Evolutionary conservation across 2,797 vertebrate genomes (phyloP).

Genomic region (Diceros bicornis): DNA sequence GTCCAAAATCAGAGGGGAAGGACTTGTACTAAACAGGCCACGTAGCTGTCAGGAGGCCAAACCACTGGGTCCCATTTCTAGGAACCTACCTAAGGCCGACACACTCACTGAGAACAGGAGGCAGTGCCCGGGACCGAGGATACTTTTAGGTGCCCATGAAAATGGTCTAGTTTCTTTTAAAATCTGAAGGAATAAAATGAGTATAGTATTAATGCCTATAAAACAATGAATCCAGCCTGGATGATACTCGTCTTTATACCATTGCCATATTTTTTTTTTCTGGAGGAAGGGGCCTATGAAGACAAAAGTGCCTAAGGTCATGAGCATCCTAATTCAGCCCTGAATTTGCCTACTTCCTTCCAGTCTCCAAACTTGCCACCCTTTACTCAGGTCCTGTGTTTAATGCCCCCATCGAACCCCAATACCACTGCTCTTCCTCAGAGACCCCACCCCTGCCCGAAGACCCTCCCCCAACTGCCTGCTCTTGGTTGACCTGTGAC

Average conservation of each 20-base stretch:
- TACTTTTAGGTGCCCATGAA: background rate
- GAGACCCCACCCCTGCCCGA: background rate
- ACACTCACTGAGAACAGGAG: background rate
- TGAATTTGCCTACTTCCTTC: background rate
- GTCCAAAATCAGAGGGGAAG: background rate
- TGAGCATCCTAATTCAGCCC: no score
- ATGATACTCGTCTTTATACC: background rate
- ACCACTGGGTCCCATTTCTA: background rate
- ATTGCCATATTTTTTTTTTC: background rate
- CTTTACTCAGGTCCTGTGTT: background rate
- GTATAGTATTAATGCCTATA: background rate
- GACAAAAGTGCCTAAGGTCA: background rate
- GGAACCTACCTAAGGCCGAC: background rate
- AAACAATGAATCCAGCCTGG: background rate
- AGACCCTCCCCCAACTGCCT: no score
- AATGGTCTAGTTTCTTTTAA: background rate
- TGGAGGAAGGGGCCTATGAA: background rate
- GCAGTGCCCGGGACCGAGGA: background rate
- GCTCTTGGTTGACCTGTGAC: rapidly evolving
- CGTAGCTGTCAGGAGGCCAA: background rate
- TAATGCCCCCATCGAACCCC: rapidly evolving
- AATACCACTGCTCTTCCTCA: background rate
- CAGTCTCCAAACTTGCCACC: background rate
- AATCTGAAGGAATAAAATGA: background rate
- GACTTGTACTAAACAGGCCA: background rate